These are phyloP conservation scores for Barnardius zonarius DNA, from an alignment of 2,113 vertebrate species.

Conservation along the genomic window DNA sequence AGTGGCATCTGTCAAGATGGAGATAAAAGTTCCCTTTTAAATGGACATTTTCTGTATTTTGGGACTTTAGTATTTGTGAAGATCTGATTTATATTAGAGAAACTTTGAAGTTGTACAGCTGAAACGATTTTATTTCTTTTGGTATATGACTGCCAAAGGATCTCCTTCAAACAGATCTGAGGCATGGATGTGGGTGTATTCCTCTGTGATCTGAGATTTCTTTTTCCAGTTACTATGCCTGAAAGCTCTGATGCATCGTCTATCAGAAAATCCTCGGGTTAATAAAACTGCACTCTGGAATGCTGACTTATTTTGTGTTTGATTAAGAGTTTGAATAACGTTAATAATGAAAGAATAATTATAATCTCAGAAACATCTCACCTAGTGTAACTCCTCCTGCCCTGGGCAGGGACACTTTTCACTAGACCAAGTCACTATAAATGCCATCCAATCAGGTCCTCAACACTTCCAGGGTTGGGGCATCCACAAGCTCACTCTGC, in stretches of 20 bases:
- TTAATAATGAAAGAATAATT: background rate
- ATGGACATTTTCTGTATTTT: background rate
- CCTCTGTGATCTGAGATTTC: background rate
- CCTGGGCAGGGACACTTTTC: background rate
- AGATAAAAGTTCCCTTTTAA: background rate
- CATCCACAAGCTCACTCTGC: background rate
- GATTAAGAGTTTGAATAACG: background rate
- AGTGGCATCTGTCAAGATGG: background rate
- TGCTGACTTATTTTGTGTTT: background rate
- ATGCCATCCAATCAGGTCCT: background rate
- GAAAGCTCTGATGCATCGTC: background rate
- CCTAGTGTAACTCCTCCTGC: accelerated
- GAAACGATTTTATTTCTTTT: background rate
- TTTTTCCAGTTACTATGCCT: background rate
- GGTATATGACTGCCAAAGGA: background rate
- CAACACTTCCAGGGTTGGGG: background rate
- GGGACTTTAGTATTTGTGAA: background rate
- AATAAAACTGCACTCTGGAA: background rate
- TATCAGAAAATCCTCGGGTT: background rate
- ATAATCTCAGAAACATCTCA: background rate
- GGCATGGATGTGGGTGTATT: background rate
- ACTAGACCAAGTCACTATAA: background rate
- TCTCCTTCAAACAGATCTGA: background rate
- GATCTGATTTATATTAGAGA: background rate
- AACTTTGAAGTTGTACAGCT: background rate